These are phyloP conservation scores for Cathartes aura DNA, from an alignment of 2,113 vertebrate genomes.

Conservation along the genomic window DNA sequence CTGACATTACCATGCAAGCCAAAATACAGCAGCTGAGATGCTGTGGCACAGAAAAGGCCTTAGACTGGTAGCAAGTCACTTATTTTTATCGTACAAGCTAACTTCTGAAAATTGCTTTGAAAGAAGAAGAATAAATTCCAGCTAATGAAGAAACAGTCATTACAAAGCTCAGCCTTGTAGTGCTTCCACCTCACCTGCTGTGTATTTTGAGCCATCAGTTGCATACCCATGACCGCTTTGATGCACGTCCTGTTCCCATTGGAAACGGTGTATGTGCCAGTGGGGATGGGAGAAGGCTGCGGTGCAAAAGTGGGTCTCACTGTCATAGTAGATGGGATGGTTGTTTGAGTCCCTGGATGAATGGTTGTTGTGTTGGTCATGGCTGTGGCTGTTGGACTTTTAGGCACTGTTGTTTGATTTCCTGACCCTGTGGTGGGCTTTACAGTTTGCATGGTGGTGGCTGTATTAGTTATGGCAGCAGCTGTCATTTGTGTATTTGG, in stretches of 20 bases:
- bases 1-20: not conserved
- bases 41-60: not conserved
- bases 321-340: not conserved
- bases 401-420: not conserved
- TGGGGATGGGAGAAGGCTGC: slow-evolving; percentile 2
- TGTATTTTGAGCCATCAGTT: slow-evolving; percentile 69
- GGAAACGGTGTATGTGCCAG: slow-evolving; percentile 75
- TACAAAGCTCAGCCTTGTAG: not conserved
- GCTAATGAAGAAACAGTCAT: not conserved
- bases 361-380: not conserved
- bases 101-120: not conserved
- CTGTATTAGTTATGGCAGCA: not conserved
- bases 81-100: not conserved
- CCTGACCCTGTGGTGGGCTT: not conserved
- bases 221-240: slow-evolving; percentile 79
- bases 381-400: not conserved
- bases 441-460: not conserved
- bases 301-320: slow-evolving; percentile 9
- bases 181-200: slow-evolving; percentile 61
- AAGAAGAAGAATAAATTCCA: not conserved
- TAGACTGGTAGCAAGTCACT: not conserved
- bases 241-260: slow-evolving; percentile 75
- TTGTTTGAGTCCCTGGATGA: not conserved
- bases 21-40: not conserved
- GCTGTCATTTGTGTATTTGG: not conserved